phyloP scores from a whole-genome alignment of 1,140 invertebrate genomes.

The Brachionus asplanchnoidis region DNA sequence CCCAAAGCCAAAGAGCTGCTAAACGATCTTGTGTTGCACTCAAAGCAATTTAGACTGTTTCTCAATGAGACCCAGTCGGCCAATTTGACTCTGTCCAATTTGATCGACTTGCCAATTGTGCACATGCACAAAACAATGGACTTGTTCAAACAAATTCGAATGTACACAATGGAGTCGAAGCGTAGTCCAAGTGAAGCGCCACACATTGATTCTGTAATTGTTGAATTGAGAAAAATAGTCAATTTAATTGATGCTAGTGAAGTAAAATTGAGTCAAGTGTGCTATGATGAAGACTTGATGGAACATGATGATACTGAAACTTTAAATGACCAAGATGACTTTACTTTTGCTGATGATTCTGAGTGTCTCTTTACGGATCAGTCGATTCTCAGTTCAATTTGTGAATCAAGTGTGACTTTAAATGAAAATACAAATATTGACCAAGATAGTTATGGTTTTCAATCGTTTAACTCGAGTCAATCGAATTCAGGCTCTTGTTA shows the following conservation, averaged over 20 bases:
- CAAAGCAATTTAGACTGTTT: conserved; percentile 34
- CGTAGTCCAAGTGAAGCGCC: conserved; percentile 19
- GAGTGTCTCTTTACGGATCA: background rate
- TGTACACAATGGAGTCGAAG: conserved; percentile 5
- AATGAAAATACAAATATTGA: background rate
- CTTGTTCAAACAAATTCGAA: conserved; percentile 27
- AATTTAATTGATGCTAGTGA: background rate
- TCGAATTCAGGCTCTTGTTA: background rate
- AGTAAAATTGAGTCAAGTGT: background rate
- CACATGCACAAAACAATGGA: conserved; percentile 40
- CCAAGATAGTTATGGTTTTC: background rate
- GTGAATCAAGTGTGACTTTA: background rate
- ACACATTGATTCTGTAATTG: conserved; percentile 38
- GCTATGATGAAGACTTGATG: background rate
- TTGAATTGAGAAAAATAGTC: conserved; percentile 29
- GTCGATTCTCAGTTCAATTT: background rate
- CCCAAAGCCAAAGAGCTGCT: background rate
- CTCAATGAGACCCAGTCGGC: background rate
- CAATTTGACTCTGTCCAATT: conserved; percentile 2
- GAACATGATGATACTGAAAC: background rate
- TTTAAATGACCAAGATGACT: background rate
- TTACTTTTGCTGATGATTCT: background rate
- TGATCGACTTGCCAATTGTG: conserved; percentile 28
- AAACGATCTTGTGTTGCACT: background rate
- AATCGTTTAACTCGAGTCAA: background rate